These are phyloP conservation scores for Eilema depressum DNA, from an alignment of 2,888 invertebrate species.

Conservation along the genomic window DNA sequence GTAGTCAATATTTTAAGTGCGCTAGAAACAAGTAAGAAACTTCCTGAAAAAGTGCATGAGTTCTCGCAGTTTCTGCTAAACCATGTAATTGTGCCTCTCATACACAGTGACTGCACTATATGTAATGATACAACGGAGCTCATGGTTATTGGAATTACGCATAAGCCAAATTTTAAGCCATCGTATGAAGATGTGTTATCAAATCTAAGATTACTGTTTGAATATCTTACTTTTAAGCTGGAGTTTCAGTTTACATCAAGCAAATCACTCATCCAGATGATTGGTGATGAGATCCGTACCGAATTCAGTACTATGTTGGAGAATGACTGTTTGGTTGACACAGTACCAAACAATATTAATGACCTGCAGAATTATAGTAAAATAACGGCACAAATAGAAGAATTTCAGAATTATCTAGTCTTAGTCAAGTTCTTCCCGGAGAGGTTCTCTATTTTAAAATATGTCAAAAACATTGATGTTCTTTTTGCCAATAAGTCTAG, in stretches of 20 bases:
- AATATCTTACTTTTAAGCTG: conserved; percentile 87
- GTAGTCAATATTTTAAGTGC: conserved; percentile 74
- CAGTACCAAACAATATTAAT: conserved; percentile 91
- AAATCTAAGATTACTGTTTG: conserved; percentile 86
- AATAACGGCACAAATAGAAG: conserved; percentile 88
- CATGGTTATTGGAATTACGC: conserved; percentile 70
- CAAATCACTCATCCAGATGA: conserved; percentile 82
- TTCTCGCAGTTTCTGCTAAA: conserved; percentile 88
- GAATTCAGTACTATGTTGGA: conserved; percentile 90
- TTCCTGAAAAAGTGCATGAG: conserved; percentile 79
- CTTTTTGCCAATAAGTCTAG: conserved; percentile 93
- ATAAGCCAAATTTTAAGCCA: conserved; percentile 76
- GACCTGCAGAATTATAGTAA: conserved; percentile 89
- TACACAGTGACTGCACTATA: conserved; percentile 80
- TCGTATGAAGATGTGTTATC: conserved; percentile 85
- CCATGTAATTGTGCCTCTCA: conserved; percentile 86
- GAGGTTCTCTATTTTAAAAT: conserved; percentile 88
- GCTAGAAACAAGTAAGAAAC: conserved; percentile 76
- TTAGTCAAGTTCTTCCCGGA: conserved; percentile 87
- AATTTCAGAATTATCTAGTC: conserved; percentile 89
- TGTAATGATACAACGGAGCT: conserved; percentile 70
- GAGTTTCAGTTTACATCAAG: conserved; percentile 77
- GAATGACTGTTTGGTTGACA: conserved; percentile 91
- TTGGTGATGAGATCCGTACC: conserved; percentile 85
- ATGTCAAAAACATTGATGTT: conserved; percentile 91